Evolutionary conservation across 2,797 vertebrate genomes (phyloP).

Genomic region (Cyclopterus lumpus): DNA sequence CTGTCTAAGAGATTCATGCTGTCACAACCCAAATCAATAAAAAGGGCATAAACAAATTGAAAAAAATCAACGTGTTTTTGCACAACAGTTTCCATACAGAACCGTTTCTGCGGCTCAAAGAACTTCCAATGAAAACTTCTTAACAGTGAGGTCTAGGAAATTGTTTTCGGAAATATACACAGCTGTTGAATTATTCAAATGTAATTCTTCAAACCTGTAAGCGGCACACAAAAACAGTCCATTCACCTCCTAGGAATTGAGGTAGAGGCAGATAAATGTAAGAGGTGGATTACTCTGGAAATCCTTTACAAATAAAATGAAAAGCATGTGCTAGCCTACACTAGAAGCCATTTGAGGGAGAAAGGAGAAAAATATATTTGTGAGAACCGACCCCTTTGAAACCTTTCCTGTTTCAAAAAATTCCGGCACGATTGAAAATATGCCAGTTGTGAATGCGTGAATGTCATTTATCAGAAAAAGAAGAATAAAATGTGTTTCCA

Average conservation of each 20-base stretch:
- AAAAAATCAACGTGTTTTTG: not conserved
- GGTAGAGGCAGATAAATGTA: not conserved
- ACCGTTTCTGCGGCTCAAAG: not conserved
- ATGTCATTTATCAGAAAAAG: not conserved
- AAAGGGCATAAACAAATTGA: not conserved
- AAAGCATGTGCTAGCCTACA: not conserved
- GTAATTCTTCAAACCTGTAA: conserved; percentile 17
- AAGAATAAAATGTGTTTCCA: not conserved
- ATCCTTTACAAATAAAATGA: not conserved
- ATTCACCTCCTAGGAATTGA: not conserved
- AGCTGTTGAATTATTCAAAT: conserved; percentile 45
- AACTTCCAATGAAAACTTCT: not conserved
- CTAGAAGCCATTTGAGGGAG: not conserved
- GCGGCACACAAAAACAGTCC: not conserved
- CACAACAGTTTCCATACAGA: not conserved
- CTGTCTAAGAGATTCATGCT: not conserved
- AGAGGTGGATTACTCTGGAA: not conserved
- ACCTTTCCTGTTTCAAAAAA: not conserved
- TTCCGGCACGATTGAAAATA: not conserved
- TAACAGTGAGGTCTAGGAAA: not conserved
- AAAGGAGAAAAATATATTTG: not conserved
- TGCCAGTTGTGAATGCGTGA: not conserved
- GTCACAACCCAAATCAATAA: not conserved
- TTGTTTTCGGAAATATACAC: conserved; percentile 23
- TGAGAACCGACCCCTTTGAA: not conserved